These are phyloP conservation scores for Papilio protenor DNA, from an alignment of 2,888 invertebrate species.

Conservation along the genomic window DNA sequence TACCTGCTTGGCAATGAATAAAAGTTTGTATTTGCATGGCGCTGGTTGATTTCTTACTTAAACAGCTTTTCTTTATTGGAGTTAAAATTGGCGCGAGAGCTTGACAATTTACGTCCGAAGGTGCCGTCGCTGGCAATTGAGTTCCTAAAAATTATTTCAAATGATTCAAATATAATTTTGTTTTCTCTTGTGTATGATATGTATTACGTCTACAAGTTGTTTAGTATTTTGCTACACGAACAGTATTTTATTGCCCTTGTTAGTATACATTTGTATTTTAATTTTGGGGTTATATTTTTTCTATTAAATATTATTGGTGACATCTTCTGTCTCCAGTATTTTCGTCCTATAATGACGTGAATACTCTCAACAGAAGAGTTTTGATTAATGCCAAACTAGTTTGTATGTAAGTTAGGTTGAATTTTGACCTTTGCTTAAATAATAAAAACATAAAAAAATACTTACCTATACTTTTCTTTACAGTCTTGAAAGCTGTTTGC, in stretches of 20 bases:
- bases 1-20: conserved; percentile 38
- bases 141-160: not conserved
- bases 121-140: conserved; percentile 1
- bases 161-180: too few relatives aligned
- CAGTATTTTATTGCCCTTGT: not conserved
- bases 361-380: not conserved
- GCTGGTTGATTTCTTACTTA: conserved; percentile 14
- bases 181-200: too few relatives aligned
- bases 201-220: too few relatives aligned
- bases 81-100: not conserved
- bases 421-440: too few relatives aligned
- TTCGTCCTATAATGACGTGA: not conserved
- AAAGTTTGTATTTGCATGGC: conserved; percentile 27
- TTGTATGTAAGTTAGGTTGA: too few relatives aligned
- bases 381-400: not conserved
- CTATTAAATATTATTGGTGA: not conserved
- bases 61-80: not conserved
- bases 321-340: not conserved
- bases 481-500: conserved; percentile 8
- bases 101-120: not conserved
- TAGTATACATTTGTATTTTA: not conserved
- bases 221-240: too few relatives aligned
- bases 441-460: too few relatives aligned
- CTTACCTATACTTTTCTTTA: conserved; percentile 18
- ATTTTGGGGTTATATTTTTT: not conserved